phyloP scores from a whole-genome alignment of 2,888 invertebrate species.

The Drosophila anomelani region DNA sequence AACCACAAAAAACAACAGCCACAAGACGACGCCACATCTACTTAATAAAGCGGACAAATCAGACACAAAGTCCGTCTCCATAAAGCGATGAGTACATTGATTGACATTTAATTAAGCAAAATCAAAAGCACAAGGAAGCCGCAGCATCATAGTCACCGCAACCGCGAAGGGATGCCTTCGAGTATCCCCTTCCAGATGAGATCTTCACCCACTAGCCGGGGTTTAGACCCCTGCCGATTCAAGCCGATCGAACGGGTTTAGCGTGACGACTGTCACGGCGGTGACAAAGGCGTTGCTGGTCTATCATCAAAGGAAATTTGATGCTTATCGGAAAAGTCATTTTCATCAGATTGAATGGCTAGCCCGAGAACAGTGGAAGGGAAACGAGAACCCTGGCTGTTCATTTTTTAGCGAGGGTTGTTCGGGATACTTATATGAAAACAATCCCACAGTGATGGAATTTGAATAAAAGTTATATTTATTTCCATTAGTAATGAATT shows the following conservation, averaged over 20 bases:
- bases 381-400: constrained; percentile 24
- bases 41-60: constrained; percentile 75
- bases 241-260: constrained; percentile 64
- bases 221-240: constrained; percentile 45
- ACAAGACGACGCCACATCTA: constrained; percentile 58
- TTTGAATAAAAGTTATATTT: too few species aligned
- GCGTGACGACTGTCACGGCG: constrained; percentile 45
- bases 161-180: constrained; percentile 5
- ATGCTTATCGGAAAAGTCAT: constrained; percentile 76
- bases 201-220: constrained; percentile 64
- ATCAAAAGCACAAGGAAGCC: constrained; percentile 73
- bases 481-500: too few species aligned
- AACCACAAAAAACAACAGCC: constrained; percentile 10
- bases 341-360: constrained; percentile 59
- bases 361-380: constrained; percentile 38
- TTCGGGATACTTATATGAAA: not conserved
- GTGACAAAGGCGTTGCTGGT: constrained; percentile 74
- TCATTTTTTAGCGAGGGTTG: constrained; percentile 29
- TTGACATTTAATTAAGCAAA: constrained; percentile 80
- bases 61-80: constrained; percentile 63
- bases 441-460: too few species aligned
- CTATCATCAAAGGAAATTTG: constrained; percentile 72
- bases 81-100: constrained; percentile 53
- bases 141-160: constrained; percentile 40
- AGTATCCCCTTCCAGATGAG: constrained; percentile 1